These are phyloP conservation scores for Gryllus longicercus DNA, from an alignment of 2,888 invertebrate genomes.

Conservation along the genomic window DNA sequence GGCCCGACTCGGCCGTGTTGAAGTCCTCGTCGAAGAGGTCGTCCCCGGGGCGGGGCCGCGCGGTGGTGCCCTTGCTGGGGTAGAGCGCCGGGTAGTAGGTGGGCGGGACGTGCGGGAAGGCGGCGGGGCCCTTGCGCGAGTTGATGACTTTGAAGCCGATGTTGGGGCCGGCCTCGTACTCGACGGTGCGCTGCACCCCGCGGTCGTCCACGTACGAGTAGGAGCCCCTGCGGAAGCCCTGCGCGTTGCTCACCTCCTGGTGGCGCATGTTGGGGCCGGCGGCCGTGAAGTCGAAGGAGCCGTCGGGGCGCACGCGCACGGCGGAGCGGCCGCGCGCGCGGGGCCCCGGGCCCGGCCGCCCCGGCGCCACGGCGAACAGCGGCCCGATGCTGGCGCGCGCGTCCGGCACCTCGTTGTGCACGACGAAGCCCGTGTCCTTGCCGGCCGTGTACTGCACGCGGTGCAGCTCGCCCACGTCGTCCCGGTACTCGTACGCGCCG, in stretches of 20 bases:
- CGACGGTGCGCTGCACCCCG: constrained; percentile 70
- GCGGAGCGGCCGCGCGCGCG: constrained; percentile 62
- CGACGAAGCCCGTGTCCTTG: constrained; percentile 71
- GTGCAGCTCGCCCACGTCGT: constrained; percentile 72
- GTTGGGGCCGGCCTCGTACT: constrained; percentile 75
- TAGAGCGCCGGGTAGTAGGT: background rate
- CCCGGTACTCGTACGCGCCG: constrained; percentile 67
- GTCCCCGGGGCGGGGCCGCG: constrained; percentile 22
- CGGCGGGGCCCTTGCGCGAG: constrained; percentile 21
- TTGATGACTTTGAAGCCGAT: constrained; percentile 69
- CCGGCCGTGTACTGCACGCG: constrained; percentile 74
- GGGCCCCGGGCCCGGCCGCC: constrained; percentile 24
- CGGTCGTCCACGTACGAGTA: constrained; percentile 77
- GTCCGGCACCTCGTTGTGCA: constrained; percentile 65
- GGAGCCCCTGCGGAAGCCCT: constrained; percentile 69
- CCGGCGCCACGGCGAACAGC: constrained; percentile 33
- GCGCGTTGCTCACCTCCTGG: constrained; percentile 53
- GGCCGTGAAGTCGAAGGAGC: constrained; percentile 71
- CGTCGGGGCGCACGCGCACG: constrained; percentile 67
- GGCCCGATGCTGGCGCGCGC: constrained; percentile 44
- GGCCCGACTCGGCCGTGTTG: constrained; percentile 10
- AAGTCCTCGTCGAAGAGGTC: constrained; percentile 36
- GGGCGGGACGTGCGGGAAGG: constrained; percentile 41
- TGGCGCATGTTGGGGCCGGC: constrained; percentile 73
- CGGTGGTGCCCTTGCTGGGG: background rate